Percentiles rank a stretch among this genome's conserved stretches.
phyloP scores from a whole-genome alignment of 2,888 invertebrate species.

The Lasiommata megera region DNA sequence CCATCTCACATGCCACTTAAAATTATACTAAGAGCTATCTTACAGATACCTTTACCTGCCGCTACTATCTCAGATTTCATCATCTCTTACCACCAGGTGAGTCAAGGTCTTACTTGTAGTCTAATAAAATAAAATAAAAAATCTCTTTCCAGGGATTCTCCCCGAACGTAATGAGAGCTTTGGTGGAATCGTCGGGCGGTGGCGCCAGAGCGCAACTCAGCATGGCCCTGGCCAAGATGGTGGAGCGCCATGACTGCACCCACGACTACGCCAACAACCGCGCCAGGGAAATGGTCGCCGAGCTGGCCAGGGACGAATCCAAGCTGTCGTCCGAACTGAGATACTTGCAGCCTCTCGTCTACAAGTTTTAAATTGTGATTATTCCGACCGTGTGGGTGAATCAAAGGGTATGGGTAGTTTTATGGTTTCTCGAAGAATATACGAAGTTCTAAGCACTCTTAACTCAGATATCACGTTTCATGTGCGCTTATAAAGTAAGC shows the following conservation, averaged over 20 bases:
- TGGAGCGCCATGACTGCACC: conserved; percentile 80
- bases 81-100: too few relatives aligned
- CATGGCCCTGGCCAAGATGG: conserved; percentile 78
- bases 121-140: too few relatives aligned
- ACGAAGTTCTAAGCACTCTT: too few relatives aligned
- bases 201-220: conserved; percentile 82
- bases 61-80: too few relatives aligned
- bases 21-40: too few relatives aligned
- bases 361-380: conserved; percentile 48
- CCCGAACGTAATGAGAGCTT: conserved; percentile 75
- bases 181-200: conserved; percentile 78
- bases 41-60: too few relatives aligned
- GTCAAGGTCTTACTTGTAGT: too few relatives aligned
- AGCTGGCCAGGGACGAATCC: conserved; percentile 81
- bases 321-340: conserved; percentile 80
- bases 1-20: too few relatives aligned
- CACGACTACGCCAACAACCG: conserved; percentile 82
- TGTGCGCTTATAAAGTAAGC: too few relatives aligned
- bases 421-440: too few relatives aligned
- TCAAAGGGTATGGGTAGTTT: too few relatives aligned
- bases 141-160: conserved; percentile 80
- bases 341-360: conserved; percentile 80
- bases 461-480: too few relatives aligned
- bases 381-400: neutral
- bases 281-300: conserved; percentile 75